Conservation (phyloP, 2,888 invertebrate genomes). For the Drosophila tripunctata region DNA sequence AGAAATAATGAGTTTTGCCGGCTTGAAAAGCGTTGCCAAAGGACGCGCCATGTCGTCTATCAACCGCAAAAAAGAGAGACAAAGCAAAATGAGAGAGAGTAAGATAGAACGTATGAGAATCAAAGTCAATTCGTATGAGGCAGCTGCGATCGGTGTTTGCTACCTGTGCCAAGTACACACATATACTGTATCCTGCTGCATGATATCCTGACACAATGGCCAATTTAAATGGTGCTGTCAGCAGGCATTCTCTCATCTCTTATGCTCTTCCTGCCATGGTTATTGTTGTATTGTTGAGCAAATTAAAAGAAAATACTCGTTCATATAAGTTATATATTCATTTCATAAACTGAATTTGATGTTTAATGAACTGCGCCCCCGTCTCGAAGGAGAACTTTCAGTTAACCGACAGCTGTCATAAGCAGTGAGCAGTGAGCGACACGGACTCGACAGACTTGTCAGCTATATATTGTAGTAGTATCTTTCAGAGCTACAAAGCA, state of each 20-base stretch:
- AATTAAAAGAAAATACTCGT: conserved; percentile 76
- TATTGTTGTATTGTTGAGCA: conserved; percentile 32
- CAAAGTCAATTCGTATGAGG: conserved; percentile 63
- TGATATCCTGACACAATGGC: conserved; percentile 53
- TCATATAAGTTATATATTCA: conserved; percentile 21
- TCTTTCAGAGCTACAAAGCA: conserved; percentile 68
- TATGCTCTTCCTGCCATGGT: neutral
- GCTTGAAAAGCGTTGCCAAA: conserved; percentile 44
- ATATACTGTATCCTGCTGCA: neutral
- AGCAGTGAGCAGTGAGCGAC: conserved; percentile 64
- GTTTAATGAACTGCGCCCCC: conserved; percentile 58
- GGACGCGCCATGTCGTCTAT: conserved; percentile 67
- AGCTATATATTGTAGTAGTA: conserved; percentile 54
- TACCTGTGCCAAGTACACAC: conserved; percentile 39
- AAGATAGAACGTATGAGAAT: conserved; percentile 1
- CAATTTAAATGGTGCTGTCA: conserved; percentile 72
- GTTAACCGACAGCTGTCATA: conserved; percentile 68
- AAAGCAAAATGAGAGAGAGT: neutral
- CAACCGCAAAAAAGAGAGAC: conserved; percentile 58
- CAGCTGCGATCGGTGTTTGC: conserved; percentile 50
- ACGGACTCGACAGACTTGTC: conserved; percentile 52
- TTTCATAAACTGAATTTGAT: conserved; percentile 47
- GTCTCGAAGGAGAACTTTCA: conserved; percentile 51
- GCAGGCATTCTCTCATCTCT: conserved; percentile 56
- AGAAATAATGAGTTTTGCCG: conserved; percentile 72